phyloP scores from a whole-genome alignment of 2,797 vertebrate species.

The Propithecus deckenii region DNA sequence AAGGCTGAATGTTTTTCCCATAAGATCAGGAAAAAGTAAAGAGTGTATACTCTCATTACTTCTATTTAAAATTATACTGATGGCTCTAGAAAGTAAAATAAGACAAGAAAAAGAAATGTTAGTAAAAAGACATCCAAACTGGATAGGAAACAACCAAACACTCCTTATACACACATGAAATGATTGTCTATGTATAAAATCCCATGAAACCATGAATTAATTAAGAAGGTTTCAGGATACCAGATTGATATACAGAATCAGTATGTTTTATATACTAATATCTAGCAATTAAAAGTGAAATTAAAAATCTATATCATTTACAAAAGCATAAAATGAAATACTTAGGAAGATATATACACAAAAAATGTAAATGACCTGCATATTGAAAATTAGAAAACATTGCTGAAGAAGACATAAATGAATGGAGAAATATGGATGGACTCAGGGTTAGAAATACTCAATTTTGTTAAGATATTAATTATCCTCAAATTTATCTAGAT shows the following conservation, averaged over 20 bases:
- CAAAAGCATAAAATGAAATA: not conserved
- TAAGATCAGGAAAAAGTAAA: not conserved
- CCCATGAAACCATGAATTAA: not conserved
- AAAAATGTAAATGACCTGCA: not conserved
- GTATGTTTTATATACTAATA: not conserved
- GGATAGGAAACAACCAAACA: not conserved
- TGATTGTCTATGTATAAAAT: not conserved
- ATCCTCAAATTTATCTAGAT: not conserved
- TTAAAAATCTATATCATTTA: not conserved
- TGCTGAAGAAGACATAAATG: not conserved
- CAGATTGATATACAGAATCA: conserved; percentile 12
- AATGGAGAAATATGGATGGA: not conserved
- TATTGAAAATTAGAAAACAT: conserved; percentile 4
- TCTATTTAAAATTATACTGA: not conserved
- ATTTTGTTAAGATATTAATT: not conserved
- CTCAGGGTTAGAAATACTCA: not conserved
- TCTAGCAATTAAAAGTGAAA: not conserved
- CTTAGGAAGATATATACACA: not conserved
- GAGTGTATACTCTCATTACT: not conserved
- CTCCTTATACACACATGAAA: not conserved
- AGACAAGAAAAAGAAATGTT: not conserved
- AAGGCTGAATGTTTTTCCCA: not conserved
- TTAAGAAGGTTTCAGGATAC: not conserved
- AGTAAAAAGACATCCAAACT: not conserved
- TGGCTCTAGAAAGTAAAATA: not conserved